Conservation (phyloP, 2,113 vertebrate genomes). For the Electrona antarctica region DNA sequence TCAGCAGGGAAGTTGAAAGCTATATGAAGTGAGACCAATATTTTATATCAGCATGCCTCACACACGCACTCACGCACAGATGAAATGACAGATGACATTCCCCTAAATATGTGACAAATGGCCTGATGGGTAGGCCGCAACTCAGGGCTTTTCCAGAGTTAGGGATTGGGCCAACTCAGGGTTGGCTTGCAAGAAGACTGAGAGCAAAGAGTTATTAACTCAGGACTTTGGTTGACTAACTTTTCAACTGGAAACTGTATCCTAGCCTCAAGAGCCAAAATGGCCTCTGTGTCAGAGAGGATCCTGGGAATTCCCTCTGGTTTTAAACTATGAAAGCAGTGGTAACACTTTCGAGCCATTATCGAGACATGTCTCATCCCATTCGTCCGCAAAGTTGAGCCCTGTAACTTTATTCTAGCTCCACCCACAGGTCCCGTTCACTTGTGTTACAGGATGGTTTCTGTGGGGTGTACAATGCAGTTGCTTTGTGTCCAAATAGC, state of each 20-base stretch:
- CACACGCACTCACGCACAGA: slow-evolving; percentile 8
- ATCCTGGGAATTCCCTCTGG: slow-evolving; percentile 35
- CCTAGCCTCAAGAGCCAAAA: slow-evolving; percentile 61
- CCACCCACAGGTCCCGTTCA: slow-evolving; percentile 17
- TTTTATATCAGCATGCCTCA: slow-evolving; percentile 38
- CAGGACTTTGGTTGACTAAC: slow-evolving; percentile 60
- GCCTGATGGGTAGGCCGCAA: slow-evolving; percentile 55
- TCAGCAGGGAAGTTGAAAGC: slow-evolving; percentile 9
- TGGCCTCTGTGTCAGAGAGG: slow-evolving; percentile 41
- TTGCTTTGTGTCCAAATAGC: slow-evolving; percentile 11
- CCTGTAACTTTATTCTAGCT: background rate
- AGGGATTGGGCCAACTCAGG: slow-evolving; percentile 64
- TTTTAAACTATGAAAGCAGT: slow-evolving; percentile 68
- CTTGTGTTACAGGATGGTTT: slow-evolving; percentile 35
- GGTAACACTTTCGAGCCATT: slow-evolving; percentile 25
- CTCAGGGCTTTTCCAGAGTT: slow-evolving; percentile 74
- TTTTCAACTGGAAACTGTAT: slow-evolving; percentile 60
- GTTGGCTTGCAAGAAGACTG: slow-evolving; percentile 53
- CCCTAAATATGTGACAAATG: slow-evolving; percentile 65
- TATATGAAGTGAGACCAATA: slow-evolving; percentile 21
- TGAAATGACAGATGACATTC: slow-evolving; percentile 40
- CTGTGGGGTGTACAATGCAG: slow-evolving; percentile 35
- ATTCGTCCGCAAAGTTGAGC: slow-evolving; percentile 30
- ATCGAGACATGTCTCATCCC: slow-evolving; percentile 30
- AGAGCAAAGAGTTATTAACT: slow-evolving; percentile 43